Evolutionary conservation across 2,888 invertebrate genomes (phyloP).

Genomic region (Drosophila picticornis): DNA sequence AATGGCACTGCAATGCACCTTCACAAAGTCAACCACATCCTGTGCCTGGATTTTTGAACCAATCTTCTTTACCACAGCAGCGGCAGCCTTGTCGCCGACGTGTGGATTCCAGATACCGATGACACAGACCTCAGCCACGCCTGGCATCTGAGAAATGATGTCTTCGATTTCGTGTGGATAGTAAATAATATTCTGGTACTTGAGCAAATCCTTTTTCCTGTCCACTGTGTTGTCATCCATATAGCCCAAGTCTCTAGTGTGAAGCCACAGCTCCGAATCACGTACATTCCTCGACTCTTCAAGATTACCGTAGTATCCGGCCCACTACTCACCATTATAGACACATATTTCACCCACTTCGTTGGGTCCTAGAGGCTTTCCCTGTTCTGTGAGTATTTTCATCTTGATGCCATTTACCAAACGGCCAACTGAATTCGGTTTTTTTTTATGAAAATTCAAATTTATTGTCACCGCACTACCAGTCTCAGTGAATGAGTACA

Average conservation of each 20-base stretch:
- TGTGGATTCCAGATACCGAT: slow-evolving; percentile 76
- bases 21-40: slow-evolving; percentile 76
- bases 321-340: slow-evolving; percentile 62
- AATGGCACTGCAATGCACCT: slow-evolving; percentile 48
- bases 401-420: slow-evolving; percentile 48
- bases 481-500: slow-evolving; percentile 78
- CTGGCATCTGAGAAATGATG: slow-evolving; percentile 71
- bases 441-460: background rate
- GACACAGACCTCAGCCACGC: slow-evolving; percentile 77
- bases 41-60: slow-evolving; percentile 66
- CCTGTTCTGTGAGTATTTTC: slow-evolving; percentile 43
- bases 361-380: slow-evolving; percentile 59
- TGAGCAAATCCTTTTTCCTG: slow-evolving; percentile 80
- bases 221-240: slow-evolving; percentile 80
- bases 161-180: slow-evolving; percentile 81
- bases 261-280: slow-evolving; percentile 71
- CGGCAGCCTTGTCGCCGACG: slow-evolving; percentile 79
- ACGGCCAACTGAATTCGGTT: slow-evolving; percentile 8
- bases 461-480: slow-evolving; percentile 27
- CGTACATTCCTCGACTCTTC: slow-evolving; percentile 61
- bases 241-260: slow-evolving; percentile 83
- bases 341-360: slow-evolving; percentile 79
- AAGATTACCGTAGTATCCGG: slow-evolving; percentile 80
- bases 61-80: slow-evolving; percentile 68
- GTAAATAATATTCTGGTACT: slow-evolving; percentile 74